phyloP scores from a whole-genome alignment of 2,113 vertebrate species.

The Morone chrysops region DNA sequence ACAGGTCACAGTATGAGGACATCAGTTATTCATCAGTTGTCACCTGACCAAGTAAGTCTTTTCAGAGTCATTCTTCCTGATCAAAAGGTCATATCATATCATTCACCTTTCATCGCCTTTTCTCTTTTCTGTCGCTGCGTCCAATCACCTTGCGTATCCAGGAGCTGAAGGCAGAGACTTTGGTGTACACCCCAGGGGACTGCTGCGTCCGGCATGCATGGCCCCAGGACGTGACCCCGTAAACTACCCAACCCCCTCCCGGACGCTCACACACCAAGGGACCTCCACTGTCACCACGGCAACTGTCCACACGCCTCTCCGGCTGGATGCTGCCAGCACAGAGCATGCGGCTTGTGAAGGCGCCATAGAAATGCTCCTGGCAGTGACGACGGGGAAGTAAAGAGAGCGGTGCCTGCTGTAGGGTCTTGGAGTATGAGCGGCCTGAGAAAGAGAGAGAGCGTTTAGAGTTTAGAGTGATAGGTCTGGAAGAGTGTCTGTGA shows the following conservation, averaged over 20 bases:
- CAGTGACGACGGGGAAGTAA: conserved; percentile 91
- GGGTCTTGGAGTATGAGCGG: conserved; percentile 93
- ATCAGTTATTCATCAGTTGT: conserved; percentile 8
- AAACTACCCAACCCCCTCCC: conserved; percentile 92
- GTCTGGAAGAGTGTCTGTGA: background rate
- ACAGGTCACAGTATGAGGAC: conserved; percentile 1
- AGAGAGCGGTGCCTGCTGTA: conserved; percentile 93
- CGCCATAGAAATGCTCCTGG: conserved; percentile 88
- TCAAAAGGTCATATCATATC: background rate
- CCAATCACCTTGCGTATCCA: conserved; percentile 93
- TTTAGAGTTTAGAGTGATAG: conserved; percentile 1
- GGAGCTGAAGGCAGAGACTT: conserved; percentile 92
- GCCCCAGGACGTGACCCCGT: conserved; percentile 97
- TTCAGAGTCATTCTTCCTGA: background rate
- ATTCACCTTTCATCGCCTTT: conserved; percentile 10
- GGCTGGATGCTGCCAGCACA: conserved; percentile 90
- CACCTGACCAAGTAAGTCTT: conserved; percentile 9
- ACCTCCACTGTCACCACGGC: conserved; percentile 96
- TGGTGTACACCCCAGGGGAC: conserved; percentile 96
- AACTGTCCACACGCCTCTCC: conserved; percentile 92
- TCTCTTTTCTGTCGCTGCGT: conserved; percentile 29
- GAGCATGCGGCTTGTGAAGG: conserved; percentile 96
- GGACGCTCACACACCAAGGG: conserved; percentile 92
- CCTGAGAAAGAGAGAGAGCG: conserved; percentile 78
- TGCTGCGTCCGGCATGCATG: conserved; percentile 92